phyloP scores from a whole-genome alignment of 2,113 vertebrate species.

The Brachionichthys hirsutus region DNA sequence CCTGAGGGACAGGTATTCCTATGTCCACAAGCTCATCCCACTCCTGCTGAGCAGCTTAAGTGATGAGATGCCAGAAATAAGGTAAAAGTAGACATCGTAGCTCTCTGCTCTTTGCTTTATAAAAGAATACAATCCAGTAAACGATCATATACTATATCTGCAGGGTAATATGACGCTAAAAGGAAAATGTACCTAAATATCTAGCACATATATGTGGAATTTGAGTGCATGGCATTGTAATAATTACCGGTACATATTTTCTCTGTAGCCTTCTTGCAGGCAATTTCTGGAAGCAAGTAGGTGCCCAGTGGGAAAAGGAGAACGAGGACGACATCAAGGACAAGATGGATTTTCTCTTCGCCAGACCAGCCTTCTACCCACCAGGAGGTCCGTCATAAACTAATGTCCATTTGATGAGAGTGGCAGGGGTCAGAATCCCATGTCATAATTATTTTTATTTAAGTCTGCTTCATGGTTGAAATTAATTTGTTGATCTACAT shows the following conservation, averaged over 20 bases:
- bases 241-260: not conserved
- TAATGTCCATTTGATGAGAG: not conserved
- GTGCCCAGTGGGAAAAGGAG: slow-evolving; percentile 93
- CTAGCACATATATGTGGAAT: not conserved
- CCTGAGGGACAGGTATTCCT: slow-evolving; percentile 90
- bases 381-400: slow-evolving; percentile 77
- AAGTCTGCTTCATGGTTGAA: too few species aligned
- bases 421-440: too few species aligned
- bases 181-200: not conserved
- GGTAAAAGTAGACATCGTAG: slow-evolving; percentile 57
- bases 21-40: slow-evolving; percentile 91
- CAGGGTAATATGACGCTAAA: not conserved
- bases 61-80: slow-evolving; percentile 88
- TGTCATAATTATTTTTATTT: too few species aligned
- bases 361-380: slow-evolving; percentile 81
- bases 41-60: slow-evolving; percentile 85
- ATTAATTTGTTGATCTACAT: too few species aligned
- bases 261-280: slow-evolving; percentile 79
- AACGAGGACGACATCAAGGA: slow-evolving; percentile 95
- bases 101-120: not conserved
- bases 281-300: slow-evolving; percentile 86
- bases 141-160: too few species aligned
- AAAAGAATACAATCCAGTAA: not conserved
- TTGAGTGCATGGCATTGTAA: not conserved
- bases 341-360: slow-evolving; percentile 87